A percentile compares a stretch with the other conserved stretches of the same genome.
phyloP scores from a whole-genome alignment of 2,888 invertebrate genomes.

The Protodeltote pygarga region DNA sequence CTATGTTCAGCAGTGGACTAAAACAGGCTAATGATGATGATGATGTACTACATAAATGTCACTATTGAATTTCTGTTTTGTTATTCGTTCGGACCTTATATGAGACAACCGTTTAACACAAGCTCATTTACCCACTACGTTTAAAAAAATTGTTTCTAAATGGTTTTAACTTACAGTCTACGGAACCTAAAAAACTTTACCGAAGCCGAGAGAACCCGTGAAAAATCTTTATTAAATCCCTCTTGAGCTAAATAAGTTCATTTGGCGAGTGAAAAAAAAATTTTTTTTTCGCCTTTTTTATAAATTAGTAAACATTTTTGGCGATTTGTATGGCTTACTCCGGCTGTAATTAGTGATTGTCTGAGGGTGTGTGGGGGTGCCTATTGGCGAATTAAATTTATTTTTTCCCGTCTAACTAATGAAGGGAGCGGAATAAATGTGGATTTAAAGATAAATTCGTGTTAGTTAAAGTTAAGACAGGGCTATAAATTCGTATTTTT shows the following conservation, averaged over 20 bases:
- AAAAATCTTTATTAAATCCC: conserved; percentile 87
- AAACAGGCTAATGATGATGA: no score
- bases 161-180: background rate
- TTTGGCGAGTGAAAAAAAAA: conserved; percentile 72
- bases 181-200: conserved; percentile 71
- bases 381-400: conserved; percentile 75
- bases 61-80: no score
- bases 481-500: conserved; percentile 48
- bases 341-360: conserved; percentile 81
- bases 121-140: no score
- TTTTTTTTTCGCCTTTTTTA: conserved; percentile 67
- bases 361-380: conserved; percentile 59
- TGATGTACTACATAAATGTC: no score
- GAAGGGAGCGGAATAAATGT: conserved; percentile 69
- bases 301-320: conserved; percentile 85
- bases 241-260: conserved; percentile 83
- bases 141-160: background rate
- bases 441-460: conserved; percentile 65
- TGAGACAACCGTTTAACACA: no score
- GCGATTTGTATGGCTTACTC: conserved; percentile 85
- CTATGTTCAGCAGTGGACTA: no score
- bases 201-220: conserved; percentile 75
- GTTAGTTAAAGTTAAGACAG: conserved; percentile 54
- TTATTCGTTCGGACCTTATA: no score
- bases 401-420: conserved; percentile 76